Percentiles rank a stretch among this genome's conserved stretches.
These are phyloP conservation scores for Eremophila alpestris DNA, from an alignment of 2,797 vertebrate species.

Conservation along the genomic window DNA sequence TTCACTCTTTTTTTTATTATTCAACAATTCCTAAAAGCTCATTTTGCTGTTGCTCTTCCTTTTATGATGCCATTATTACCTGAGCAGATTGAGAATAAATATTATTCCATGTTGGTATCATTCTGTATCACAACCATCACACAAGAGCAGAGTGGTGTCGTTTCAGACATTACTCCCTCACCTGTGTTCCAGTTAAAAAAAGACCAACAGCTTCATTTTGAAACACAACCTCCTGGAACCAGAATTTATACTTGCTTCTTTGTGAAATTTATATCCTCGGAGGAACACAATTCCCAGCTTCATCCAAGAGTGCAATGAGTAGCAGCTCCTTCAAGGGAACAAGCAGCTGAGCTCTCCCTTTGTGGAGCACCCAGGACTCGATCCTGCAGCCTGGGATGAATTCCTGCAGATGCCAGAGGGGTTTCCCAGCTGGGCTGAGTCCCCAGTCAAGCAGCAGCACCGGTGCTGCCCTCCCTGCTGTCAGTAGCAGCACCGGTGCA, in stretches of 20 bases:
- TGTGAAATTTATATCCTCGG: background rate
- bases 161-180: background rate
- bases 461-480: too few species aligned
- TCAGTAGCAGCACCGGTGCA: too few species aligned
- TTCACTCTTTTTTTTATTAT: background rate
- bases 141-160: background rate
- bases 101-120: background rate
- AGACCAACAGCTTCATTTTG: background rate
- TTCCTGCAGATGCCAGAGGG: background rate
- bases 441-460: background rate
- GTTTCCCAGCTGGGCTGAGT: background rate
- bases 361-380: background rate
- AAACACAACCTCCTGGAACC: background rate
- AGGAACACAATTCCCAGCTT: background rate
- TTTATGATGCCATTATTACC: background rate
- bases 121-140: background rate
- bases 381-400: background rate
- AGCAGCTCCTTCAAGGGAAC: background rate
- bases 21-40: background rate
- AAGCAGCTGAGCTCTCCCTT: background rate
- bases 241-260: background rate
- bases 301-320: background rate
- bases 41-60: background rate
- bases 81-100: background rate
- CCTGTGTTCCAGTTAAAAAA: background rate